Evolutionary conservation across 2,888 invertebrate species (phyloP).

Genomic region (Pecten maximus): DNA sequence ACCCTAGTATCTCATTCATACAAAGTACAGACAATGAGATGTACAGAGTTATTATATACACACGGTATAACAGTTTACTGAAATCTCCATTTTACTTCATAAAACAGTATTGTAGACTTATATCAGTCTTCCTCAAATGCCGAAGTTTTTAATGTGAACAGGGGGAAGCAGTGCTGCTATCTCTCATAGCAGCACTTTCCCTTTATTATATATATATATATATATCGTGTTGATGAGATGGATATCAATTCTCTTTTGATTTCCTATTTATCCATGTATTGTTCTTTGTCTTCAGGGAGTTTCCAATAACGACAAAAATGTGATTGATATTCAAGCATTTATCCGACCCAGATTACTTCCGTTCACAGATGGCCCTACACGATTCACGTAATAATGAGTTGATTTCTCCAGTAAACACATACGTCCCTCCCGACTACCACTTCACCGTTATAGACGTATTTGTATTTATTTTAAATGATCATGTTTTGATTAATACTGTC

Average conservation of each 20-base stretch:
- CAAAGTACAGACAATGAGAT: too few relatives aligned
- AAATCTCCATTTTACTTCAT: too few relatives aligned
- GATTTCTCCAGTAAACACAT: neutral
- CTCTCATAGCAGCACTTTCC: neutral
- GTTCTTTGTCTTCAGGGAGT: constrained; percentile 12
- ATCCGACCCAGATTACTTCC: neutral
- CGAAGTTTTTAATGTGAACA: too few relatives aligned
- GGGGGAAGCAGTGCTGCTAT: neutral
- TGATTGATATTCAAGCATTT: constrained; percentile 35
- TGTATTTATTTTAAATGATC: constrained; percentile 21
- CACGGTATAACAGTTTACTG: too few relatives aligned
- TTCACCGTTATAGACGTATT: neutral
- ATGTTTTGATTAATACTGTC: neutral
- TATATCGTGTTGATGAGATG: neutral
- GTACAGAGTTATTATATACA: too few relatives aligned
- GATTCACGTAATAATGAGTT: constrained; percentile 16
- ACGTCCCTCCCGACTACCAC: neutral
- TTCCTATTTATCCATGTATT: constrained; percentile 17
- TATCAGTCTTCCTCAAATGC: too few relatives aligned
- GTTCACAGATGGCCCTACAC: constrained; percentile 6
- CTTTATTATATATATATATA: too few relatives aligned
- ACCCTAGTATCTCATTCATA: too few relatives aligned
- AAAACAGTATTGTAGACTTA: too few relatives aligned
- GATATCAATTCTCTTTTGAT: neutral
- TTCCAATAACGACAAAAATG: constrained; percentile 10